Conservation (phyloP, 2,113 vertebrate species). For the Protomyctophum bolini region DNA sequence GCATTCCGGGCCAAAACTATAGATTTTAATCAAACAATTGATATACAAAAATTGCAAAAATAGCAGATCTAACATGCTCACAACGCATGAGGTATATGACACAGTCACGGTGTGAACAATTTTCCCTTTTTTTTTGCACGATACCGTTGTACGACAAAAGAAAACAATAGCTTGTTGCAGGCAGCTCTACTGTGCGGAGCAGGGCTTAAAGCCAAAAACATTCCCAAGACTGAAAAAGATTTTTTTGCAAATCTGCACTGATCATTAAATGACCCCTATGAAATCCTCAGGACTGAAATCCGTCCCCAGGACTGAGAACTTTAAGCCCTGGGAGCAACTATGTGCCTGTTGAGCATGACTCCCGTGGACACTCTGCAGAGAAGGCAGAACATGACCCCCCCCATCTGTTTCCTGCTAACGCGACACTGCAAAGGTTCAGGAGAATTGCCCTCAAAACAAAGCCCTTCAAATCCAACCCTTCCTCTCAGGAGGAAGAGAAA, state of each 20-base stretch:
- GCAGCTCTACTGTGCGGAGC: neutral
- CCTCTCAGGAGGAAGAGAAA: conserved; percentile 56
- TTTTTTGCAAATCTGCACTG: no score
- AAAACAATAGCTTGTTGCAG: no score
- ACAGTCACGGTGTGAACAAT: neutral
- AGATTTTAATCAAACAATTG: no score
- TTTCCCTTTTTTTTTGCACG: no score
- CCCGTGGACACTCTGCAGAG: conserved; percentile 8
- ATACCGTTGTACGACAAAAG: no score
- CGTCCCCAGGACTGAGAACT: no score
- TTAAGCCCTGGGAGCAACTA: conserved; percentile 2
- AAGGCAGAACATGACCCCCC: conserved; percentile 7
- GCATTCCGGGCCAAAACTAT: no score
- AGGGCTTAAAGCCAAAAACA: no score
- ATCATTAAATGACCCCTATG: no score
- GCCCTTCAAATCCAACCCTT: conserved; percentile 55
- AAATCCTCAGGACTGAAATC: no score
- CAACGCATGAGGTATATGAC: neutral
- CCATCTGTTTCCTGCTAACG: conserved; percentile 60
- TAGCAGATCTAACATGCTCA: neutral
- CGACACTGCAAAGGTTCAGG: conserved; percentile 48
- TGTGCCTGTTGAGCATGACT: conserved; percentile 28
- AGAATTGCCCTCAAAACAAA: conserved; percentile 50
- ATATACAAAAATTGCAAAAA: no score
- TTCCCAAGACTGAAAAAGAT: no score